phyloP scores from a whole-genome alignment of 1,140 invertebrate species.

The Megalonaias nervosa region DNA sequence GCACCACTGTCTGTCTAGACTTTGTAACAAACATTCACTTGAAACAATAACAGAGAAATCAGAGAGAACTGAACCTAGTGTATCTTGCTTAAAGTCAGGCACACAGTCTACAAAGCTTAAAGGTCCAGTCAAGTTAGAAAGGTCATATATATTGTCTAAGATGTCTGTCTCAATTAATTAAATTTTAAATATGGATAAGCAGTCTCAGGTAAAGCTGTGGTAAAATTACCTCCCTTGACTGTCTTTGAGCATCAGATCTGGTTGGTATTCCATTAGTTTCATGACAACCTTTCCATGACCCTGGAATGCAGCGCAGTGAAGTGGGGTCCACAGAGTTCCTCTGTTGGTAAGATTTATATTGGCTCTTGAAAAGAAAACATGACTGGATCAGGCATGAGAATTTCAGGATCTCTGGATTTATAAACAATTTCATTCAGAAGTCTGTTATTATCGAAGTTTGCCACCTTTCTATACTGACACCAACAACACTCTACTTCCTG shows the following conservation, averaged over 20 bases:
- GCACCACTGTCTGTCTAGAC: too few relatives aligned
- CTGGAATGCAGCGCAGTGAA: conserved; percentile 68
- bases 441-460: too few relatives aligned
- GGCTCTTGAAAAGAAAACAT: conserved; percentile 49
- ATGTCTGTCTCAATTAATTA: neutral
- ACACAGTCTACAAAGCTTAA: neutral
- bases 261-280: conserved; percentile 62
- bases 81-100: neutral
- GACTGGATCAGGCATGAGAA: too few relatives aligned
- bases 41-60: neutral
- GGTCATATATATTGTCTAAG: too few relatives aligned
- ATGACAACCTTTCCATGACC: conserved; percentile 68
- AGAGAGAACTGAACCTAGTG: neutral
- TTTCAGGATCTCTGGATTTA: too few relatives aligned
- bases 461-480: too few relatives aligned
- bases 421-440: too few relatives aligned
- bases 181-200: neutral
- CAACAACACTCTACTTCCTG: too few relatives aligned
- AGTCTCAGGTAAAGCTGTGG: neutral
- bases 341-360: conserved; percentile 62
- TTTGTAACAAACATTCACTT: too few relatives aligned
- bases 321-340: conserved; percentile 65
- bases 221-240: conserved; percentile 59
- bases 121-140: neutral
- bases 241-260: conserved; percentile 57